Conservation (phyloP, 2,113 vertebrate species). For the Mustelus asterias region DNA sequence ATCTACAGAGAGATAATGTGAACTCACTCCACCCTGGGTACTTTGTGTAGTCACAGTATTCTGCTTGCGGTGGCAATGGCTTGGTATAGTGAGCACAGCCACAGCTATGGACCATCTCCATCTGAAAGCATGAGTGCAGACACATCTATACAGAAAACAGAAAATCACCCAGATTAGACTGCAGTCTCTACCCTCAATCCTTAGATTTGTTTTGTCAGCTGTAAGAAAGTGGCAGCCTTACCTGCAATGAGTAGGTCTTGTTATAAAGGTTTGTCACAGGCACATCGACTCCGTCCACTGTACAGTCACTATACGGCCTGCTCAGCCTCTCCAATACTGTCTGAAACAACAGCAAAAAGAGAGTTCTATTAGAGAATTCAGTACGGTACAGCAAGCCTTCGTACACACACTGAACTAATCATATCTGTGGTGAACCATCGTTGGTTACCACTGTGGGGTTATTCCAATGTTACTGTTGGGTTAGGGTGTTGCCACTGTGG, state of each 20-base stretch:
- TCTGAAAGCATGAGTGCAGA: constrained; percentile 71
- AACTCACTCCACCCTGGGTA: constrained; percentile 71
- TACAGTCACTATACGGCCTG: constrained; percentile 67
- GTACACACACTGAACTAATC: not conserved
- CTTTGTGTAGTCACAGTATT: constrained; percentile 68
- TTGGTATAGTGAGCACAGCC: constrained; percentile 64
- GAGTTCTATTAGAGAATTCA: not conserved
- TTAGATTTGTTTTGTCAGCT: too few species aligned
- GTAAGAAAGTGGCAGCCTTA: constrained; percentile 39
- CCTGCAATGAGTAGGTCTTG: constrained; percentile 66
- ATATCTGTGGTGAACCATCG: too few species aligned
- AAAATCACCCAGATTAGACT: not conserved
- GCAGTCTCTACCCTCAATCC: not conserved
- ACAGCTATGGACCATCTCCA: constrained; percentile 60
- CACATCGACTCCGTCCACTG: constrained; percentile 56
- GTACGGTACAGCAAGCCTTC: not conserved
- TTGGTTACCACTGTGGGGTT: too few species aligned
- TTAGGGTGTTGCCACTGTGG: too few species aligned
- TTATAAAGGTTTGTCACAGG: constrained; percentile 61
- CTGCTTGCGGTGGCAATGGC: constrained; percentile 53
- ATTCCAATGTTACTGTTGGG: too few species aligned
- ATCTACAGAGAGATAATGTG: not conserved
- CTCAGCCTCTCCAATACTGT: constrained; percentile 63
- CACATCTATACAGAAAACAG: constrained; percentile 56
- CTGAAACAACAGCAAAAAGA: constrained; percentile 46